A percentile compares a stretch with the other conserved stretches of the same genome.
phyloP scores from a whole-genome alignment of 2,797 vertebrate genomes.

The Anabacerthia variegaticeps region DNA sequence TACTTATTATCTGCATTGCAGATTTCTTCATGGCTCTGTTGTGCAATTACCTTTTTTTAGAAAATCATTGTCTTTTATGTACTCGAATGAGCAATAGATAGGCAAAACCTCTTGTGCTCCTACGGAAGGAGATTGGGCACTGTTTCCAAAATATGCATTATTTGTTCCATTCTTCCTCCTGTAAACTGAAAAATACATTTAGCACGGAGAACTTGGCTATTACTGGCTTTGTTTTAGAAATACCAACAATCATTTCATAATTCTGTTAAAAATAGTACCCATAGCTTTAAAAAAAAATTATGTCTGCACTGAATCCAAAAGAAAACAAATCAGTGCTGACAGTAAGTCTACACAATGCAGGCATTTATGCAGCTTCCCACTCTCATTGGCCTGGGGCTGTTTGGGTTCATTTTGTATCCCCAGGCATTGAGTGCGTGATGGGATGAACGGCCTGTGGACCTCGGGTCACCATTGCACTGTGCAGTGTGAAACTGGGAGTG shows the following conservation, averaged over 20 bases:
- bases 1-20: slow-evolving; percentile 73
- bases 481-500: not conserved
- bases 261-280: slow-evolving; percentile 26
- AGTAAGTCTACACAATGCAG: not conserved
- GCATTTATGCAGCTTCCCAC: not conserved
- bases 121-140: slow-evolving; percentile 18
- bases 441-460: rapidly evolving
- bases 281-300: not conserved
- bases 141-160: slow-evolving; percentile 52
- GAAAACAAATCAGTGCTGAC: not conserved
- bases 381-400: not conserved
- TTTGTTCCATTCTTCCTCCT: slow-evolving; percentile 46
- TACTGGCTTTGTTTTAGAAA: slow-evolving; percentile 52
- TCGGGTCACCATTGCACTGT: not conserved
- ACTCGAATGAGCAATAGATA: slow-evolving; percentile 62
- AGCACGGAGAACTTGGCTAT: slow-evolving; percentile 30
- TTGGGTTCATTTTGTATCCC: not conserved
- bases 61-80: slow-evolving; percentile 70
- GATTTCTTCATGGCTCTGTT: slow-evolving; percentile 72
- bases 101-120: slow-evolving; percentile 41
- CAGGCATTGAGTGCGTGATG: rapidly evolving
- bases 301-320: not conserved
- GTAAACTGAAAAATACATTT: slow-evolving; percentile 50
- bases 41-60: slow-evolving; percentile 73
- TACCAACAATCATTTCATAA: not conserved